These are phyloP conservation scores for Rhinogobius similis DNA, from an alignment of 2,113 vertebrate species.

Conservation along the genomic window DNA sequence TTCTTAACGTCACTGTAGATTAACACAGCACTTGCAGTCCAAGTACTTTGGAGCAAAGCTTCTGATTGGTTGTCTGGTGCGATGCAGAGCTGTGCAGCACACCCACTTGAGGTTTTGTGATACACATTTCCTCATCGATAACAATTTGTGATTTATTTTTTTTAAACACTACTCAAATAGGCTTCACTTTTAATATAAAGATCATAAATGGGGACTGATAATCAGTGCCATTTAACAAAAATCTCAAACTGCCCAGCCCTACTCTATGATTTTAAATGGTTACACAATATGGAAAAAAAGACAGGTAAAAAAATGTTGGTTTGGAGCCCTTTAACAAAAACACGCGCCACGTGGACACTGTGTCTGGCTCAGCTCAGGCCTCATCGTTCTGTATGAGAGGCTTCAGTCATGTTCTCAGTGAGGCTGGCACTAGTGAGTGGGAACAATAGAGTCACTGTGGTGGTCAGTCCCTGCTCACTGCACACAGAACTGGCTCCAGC, in stretches of 20 bases:
- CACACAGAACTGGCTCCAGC: slow-evolving; percentile 63
- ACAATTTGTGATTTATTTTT: too few species aligned
- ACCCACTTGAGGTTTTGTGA: too few species aligned
- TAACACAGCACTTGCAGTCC: not conserved
- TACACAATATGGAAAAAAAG: too few species aligned
- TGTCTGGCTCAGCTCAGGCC: slow-evolving; percentile 1
- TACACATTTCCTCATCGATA: too few species aligned
- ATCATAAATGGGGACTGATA: too few species aligned
- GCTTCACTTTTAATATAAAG: too few species aligned
- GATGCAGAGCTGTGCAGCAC: too few species aligned
- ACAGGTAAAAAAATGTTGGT: not conserved
- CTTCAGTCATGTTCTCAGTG: slow-evolving; percentile 59
- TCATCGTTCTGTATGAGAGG: slow-evolving; percentile 49
- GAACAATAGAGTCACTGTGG: slow-evolving; percentile 80
- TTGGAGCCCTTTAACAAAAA: too few species aligned
- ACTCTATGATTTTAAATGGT: too few species aligned
- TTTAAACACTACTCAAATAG: too few species aligned
- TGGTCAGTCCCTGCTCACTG: slow-evolving; percentile 58
- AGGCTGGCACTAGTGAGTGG: slow-evolving; percentile 71
- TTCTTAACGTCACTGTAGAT: not conserved
- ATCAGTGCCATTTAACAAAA: too few species aligned
- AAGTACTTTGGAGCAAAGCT: not conserved
- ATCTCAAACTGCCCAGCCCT: too few species aligned
- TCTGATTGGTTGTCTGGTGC: not conserved
- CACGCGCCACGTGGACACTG: slow-evolving; percentile 21